phyloP scores from a whole-genome alignment of 1,140 invertebrate genomes.

The Cotesia chilonis region DNA sequence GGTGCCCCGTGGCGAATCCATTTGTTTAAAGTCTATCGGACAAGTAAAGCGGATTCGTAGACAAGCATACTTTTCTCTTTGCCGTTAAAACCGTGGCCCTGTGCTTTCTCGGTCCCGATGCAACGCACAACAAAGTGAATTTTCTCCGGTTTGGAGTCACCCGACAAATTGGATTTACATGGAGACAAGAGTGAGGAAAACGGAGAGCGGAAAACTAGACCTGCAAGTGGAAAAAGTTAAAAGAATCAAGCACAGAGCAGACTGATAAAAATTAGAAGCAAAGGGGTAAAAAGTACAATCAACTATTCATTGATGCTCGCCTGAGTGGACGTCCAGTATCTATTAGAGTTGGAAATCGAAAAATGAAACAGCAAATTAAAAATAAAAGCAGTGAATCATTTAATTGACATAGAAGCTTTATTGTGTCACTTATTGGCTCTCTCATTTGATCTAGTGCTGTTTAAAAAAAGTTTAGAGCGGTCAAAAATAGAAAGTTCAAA shows the following conservation, averaged over 20 bases:
- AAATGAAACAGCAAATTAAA: too few relatives aligned
- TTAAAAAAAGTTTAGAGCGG: too few relatives aligned
- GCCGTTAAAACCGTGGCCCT: neutral
- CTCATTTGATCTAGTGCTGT: too few relatives aligned
- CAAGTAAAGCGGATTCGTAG: slow-evolving; percentile 24
- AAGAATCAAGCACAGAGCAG: too few relatives aligned
- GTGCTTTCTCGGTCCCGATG: slow-evolving; percentile 4
- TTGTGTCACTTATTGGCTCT: too few relatives aligned
- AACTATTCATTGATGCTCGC: slow-evolving; percentile 16
- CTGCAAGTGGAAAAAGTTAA: neutral
- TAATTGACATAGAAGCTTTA: too few relatives aligned
- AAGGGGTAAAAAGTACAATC: slow-evolving; percentile 2
- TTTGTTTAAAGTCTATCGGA: slow-evolving; percentile 36
- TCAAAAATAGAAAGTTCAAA: too few relatives aligned
- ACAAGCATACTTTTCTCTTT: slow-evolving; percentile 12
- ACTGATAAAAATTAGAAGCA: neutral
- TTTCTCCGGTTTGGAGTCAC: slow-evolving; percentile 4
- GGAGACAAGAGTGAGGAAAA: neutral
- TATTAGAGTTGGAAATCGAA: too few relatives aligned
- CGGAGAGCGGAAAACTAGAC: too few relatives aligned
- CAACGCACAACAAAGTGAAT: slow-evolving; percentile 34
- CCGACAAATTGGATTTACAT: slow-evolving; percentile 9
- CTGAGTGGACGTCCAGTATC: neutral
- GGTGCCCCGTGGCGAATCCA: slow-evolving; percentile 30
- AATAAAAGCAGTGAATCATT: too few relatives aligned